Conservation (phyloP, 2,113 vertebrate species). For the Cyanoliseus patagonus region DNA sequence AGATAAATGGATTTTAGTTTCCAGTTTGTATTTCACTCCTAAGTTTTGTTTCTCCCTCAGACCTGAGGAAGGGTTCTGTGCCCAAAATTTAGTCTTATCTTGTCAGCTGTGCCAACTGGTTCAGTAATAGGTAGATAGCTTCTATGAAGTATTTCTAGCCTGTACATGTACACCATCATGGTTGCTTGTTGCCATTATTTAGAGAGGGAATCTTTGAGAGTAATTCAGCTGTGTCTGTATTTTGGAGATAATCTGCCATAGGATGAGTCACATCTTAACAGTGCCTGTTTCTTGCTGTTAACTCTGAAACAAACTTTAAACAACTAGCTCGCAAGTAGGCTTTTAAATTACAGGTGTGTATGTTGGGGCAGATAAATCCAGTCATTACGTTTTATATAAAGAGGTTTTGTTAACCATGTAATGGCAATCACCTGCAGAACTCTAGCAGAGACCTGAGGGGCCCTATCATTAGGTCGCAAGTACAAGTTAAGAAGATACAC, state of each 20-base stretch:
- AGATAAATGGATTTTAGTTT: neutral
- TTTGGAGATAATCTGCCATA: neutral
- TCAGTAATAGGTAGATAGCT: neutral
- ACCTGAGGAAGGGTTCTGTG: neutral
- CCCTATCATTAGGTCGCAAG: neutral
- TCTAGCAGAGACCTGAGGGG: neutral
- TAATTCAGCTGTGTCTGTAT: neutral
- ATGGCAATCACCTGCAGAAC: neutral
- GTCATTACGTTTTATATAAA: neutral
- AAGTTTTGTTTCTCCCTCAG: neutral
- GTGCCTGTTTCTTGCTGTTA: neutral
- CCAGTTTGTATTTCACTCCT: neutral
- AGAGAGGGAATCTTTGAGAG: neutral
- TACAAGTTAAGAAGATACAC: neutral
- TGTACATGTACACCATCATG: neutral
- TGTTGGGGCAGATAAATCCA: neutral
- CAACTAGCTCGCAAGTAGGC: neutral
- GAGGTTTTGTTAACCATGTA: neutral
- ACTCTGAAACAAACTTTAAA: neutral
- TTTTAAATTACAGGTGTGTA: neutral
- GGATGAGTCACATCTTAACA: neutral
- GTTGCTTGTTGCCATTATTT: neutral
- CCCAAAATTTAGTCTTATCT: neutral
- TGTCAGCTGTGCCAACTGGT: neutral
- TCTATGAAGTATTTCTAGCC: neutral